Evolutionary conservation across 2,888 invertebrate species (phyloP), one percentile per base, ranked within the genome.

Genomic region (Lasioglossum calceatum): DNA sequence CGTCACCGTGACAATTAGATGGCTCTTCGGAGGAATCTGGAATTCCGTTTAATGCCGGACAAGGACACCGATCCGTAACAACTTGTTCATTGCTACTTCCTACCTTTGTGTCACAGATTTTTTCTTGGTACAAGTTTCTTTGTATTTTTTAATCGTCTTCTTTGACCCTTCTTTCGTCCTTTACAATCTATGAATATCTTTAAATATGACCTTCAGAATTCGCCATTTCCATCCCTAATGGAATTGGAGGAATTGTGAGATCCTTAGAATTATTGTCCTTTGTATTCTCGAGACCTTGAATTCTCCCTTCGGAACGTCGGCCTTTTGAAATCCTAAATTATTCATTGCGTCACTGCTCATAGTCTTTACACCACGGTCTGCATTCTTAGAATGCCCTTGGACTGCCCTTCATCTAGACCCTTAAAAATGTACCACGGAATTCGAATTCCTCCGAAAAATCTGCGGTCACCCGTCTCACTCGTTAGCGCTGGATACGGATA

Each of bases 1-100:
- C 67, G 36, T 67, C 67, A 76, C 42, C 76, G 76, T 19, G 61
- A 58, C 58, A 58, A 58, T 76, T 76, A 19, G 32, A 61, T 44
- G 61, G 61, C 76, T n/a, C 19, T 27, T 47, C 19, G 8, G 10
- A 8, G 23, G 70, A 39, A 50, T 27, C 16, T 47, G 73, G 44
- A 44, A 76, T 61, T 58, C 75, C 58, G 27, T 64, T 44, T 54
- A 54, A 54, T 54, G 54, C 23, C 8, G 23, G 54, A 54, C 54
- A 54, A 54, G 54, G 54, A 23, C 54, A 54, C 7, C 54, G 54
- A 54, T 8, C 1, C 54, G 19, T 54, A 54, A 8, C 23, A 54
- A 23, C 19, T 19, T 19, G 50, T 50, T 54, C 54, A 8, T 23
- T 23, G 23, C 23, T 8, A 23, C 8, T 54, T 54, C 23, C 54